A percentile compares a stretch with the other conserved stretches of the same genome.
These are phyloP conservation scores for Zootermopsis nevadensis DNA, from an alignment of 2,888 invertebrate species.

Conservation along the genomic window DNA sequence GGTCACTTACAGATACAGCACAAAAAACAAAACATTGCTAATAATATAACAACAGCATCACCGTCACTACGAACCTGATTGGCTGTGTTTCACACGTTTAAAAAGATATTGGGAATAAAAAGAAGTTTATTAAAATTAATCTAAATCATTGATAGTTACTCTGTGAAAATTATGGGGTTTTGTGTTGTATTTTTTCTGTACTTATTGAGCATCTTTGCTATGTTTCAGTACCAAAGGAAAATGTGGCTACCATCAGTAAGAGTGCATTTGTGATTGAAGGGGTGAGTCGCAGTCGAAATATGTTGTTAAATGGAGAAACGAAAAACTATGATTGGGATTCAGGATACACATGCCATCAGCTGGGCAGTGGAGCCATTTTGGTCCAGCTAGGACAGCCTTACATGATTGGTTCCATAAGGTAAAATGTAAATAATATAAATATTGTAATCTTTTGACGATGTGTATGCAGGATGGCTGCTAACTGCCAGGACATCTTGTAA, in stretches of 20 bases:
- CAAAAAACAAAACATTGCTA: background rate
- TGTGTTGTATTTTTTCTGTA: too few relatives aligned
- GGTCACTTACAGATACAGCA: too few relatives aligned
- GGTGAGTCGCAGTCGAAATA: conserved; percentile 91
- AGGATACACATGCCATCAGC: conserved; percentile 97
- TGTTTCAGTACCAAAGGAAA: conserved; percentile 83
- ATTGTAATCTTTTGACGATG: too few relatives aligned
- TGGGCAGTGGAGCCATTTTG: conserved; percentile 93
- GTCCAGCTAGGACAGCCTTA: conserved; percentile 98
- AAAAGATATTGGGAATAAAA: too few relatives aligned
- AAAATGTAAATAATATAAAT: conserved; percentile 39
- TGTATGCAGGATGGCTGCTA: too few relatives aligned
- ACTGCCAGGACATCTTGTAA: too few relatives aligned
- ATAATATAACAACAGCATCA: too few relatives aligned
- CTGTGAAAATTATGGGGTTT: too few relatives aligned
- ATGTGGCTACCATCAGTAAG: conserved; percentile 91
- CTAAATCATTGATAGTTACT: too few relatives aligned
- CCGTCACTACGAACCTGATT: too few relatives aligned
- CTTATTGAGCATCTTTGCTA: background rate
- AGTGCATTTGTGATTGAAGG: conserved; percentile 97
- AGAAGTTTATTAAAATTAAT: too few relatives aligned
- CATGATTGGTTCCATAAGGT: conserved; percentile 87
- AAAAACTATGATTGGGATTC: conserved; percentile 98
- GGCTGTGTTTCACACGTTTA: too few relatives aligned
- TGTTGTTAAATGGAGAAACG: conserved; percentile 94